Conservation (phyloP, 1,140 invertebrate genomes). For the Riptortus pedestris region DNA sequence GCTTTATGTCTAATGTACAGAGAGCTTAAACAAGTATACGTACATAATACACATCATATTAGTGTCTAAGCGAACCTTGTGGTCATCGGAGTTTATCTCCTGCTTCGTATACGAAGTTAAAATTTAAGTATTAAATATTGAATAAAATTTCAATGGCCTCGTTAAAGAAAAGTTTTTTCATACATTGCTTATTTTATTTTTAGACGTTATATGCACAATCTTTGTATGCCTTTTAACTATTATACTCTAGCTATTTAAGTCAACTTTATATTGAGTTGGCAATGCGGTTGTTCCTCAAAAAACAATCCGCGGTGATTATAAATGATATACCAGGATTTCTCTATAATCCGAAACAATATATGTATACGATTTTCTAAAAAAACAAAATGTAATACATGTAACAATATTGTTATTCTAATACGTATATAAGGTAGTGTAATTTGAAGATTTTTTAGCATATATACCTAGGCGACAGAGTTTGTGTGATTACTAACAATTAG, state of each 20-base stretch:
- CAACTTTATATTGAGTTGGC: slow-evolving; percentile 15
- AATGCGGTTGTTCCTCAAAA: slow-evolving; percentile 26
- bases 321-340: slow-evolving; percentile 30
- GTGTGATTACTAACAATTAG: slow-evolving; percentile 28
- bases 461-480: slow-evolving; percentile 19
- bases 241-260: slow-evolving; percentile 22
- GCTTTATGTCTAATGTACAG: slow-evolving; percentile 30
- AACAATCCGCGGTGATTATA: slow-evolving; percentile 28
- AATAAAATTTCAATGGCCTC: slow-evolving; percentile 25
- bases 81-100: slow-evolving; percentile 22
- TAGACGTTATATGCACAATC: slow-evolving; percentile 29
- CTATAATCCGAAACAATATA: slow-evolving; percentile 28
- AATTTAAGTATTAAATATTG: slow-evolving; percentile 27
- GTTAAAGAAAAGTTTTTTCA: slow-evolving; percentile 23
- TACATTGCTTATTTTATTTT: slow-evolving; percentile 29
- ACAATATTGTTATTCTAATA: slow-evolving; percentile 29
- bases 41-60: slow-evolving; percentile 31
- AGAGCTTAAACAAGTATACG: slow-evolving; percentile 29
- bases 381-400: slow-evolving; percentile 27
- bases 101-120: slow-evolving; percentile 29
- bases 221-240: slow-evolving; percentile 29
- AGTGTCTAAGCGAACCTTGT: slow-evolving; percentile 26
- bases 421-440: slow-evolving; percentile 29
- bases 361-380: slow-evolving; percentile 30
- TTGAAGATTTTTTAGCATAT: slow-evolving; percentile 27